These are phyloP conservation scores for Artibeus jamaicensis DNA, from an alignment of 2,797 vertebrate species.

Conservation along the genomic window DNA sequence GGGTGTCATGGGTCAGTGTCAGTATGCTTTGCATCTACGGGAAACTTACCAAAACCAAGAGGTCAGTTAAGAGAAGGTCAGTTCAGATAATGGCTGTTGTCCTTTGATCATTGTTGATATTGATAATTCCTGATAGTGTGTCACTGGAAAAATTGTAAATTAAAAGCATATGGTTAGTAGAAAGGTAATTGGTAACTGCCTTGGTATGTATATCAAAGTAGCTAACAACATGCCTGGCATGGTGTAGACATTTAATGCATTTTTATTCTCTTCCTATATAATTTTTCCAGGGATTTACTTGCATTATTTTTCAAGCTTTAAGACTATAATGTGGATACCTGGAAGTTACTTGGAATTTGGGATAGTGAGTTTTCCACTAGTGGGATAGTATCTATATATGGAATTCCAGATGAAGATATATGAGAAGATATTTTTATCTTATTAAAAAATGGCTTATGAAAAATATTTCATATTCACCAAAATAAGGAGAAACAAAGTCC, in stretches of 20 bases:
- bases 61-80: neutral
- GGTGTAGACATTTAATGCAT: neutral
- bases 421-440: neutral
- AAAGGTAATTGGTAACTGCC: neutral
- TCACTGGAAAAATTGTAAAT: neutral
- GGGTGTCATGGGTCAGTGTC: accelerated
- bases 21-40: neutral
- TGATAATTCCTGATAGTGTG: neutral
- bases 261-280: neutral
- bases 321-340: neutral
- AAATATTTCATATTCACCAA: neutral
- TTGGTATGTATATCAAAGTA: neutral
- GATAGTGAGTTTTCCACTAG: neutral
- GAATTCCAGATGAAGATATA: neutral
- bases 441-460: neutral
- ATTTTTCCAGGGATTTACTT: neutral
- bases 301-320: neutral
- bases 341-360: neutral
- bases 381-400: neutral
- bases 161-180: neutral
- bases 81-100: neutral
- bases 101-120: neutral
- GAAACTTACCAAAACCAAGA: neutral
- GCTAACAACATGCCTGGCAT: neutral
- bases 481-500: neutral